Base-by-base conservation (phyloP, 2,113 vertebrate species). In the Hiodon alosoides region DNA sequence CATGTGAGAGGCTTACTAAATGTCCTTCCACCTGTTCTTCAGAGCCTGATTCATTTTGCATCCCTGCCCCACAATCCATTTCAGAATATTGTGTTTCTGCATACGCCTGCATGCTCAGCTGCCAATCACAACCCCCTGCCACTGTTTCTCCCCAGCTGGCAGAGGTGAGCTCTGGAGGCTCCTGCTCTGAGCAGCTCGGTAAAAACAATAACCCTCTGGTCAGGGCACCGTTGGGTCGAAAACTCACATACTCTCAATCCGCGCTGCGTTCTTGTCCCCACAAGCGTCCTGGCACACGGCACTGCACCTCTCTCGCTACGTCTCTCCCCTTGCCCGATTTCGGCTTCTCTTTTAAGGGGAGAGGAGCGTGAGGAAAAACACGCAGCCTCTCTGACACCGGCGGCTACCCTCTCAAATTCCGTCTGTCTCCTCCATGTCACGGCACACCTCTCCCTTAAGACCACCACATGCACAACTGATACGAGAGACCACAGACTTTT, bases 71-170 rank as follows among this genome's bases (percentile, higher is more conserved):
- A 17, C 16, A n/a, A 55, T 48, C 14, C 54, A 47, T 64, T 5
- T 53, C 10, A 51, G n/a, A 13, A 71, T 65, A 62, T 69, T 69
- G 16, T 6, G 78, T 84, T 81, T 85, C 82, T 81, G 51, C 53
- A 72, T 62, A 59, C 53, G 69, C 66, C 76, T n/a, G 67, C 76
- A 72, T 67, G 62, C 72, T 55, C 51, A 8, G 11, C 72, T 66
- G 81, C 79, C 77, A 81, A 76, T 84, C 84, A 78, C 62, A 71
- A 50, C 71, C 53, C 66, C 59, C 69, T 14, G 54, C 48, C 75
- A 75, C 71, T 69, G 71, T 72, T 71, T 68, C 77, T 52, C n/a
- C 71, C 64, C 79, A 81, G 69, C 76, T 79, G 77, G 67, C 67
- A 47, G 31, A 48, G 68, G 67, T 14, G 58, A 55, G 62, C 67